phyloP scores from a whole-genome alignment of 2,113 vertebrate genomes.

The Syrrhaptes paradoxus region DNA sequence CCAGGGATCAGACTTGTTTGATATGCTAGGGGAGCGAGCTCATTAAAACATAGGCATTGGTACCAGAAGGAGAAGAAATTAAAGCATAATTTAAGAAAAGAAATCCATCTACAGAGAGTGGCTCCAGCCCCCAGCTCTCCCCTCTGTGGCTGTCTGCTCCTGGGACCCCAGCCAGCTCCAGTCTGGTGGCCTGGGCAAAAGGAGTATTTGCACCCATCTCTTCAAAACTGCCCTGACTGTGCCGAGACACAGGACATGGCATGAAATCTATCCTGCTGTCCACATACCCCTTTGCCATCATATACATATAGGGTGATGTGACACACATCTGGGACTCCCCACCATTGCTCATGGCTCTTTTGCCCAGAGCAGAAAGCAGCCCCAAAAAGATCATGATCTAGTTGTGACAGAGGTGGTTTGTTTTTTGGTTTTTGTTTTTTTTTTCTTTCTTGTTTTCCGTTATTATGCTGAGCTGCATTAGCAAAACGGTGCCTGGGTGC shows the following conservation, averaged over 20 bases:
- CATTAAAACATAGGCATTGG: slow-evolving; percentile 57
- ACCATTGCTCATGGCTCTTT: fast-evolving
- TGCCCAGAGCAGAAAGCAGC: neutral
- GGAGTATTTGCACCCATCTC: neutral
- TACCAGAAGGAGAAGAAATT: slow-evolving; percentile 63
- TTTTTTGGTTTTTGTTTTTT: too few species aligned
- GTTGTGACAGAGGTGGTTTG: too few species aligned
- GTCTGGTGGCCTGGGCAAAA: neutral
- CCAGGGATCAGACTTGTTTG: slow-evolving; percentile 57
- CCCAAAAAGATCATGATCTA: fast-evolving
- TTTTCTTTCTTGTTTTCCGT: neutral
- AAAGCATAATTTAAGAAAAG: slow-evolving; percentile 62
- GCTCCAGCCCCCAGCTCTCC: neutral
- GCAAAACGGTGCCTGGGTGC: neutral
- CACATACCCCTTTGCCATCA: neutral
- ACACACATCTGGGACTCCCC: fast-evolving
- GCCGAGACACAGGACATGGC: fast-evolving
- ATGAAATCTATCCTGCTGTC: fast-evolving
- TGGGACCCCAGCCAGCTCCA: neutral
- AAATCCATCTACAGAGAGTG: neutral
- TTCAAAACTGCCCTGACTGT: neutral
- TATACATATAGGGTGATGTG: fast-evolving
- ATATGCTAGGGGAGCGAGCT: slow-evolving; percentile 55
- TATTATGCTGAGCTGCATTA: neutral
- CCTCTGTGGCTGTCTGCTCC: neutral